Base-by-base conservation (phyloP, 2,797 vertebrate genomes). In the Botia almorhae region DNA sequence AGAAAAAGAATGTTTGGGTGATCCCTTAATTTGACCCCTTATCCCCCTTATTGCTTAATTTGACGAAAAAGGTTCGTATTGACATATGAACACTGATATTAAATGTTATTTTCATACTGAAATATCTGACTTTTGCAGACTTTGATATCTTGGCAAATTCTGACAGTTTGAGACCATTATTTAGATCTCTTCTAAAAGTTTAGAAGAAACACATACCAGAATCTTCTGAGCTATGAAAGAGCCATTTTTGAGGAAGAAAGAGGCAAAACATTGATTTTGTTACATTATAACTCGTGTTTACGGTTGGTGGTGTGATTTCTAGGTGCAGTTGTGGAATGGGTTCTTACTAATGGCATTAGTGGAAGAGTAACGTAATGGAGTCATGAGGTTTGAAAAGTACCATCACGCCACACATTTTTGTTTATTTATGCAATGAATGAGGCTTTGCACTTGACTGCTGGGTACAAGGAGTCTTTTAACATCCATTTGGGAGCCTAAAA, bases 401-500 rank as follows among this genome's bases (percentile, higher is more conserved):
- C 14, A 16, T 63, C 21, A 33, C 3, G 4, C 39, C 10, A 29
- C 55, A 72, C 6, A 71, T 55, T 33, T 29, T 11, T 2, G 51
- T 76, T 55, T 56, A 39, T 67, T 56, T 76, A 64, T 46, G 23
- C 53, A 56, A 39, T 65, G 61, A 76, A 51, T 75, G 60, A 53
- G 23, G 8, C 48, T 55, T 67, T 74, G 10, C 21, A 48, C 26
- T 64, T 68, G 50, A 68, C 51, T 77, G 55, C 36, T 53, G 13
- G 11, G 67, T 61, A 70, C 43, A 78, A 71, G 14, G 14, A 70
- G 19, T 19, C 55, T 51, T 78, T 78, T 58, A 51, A n/a, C 3
- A 19, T 36, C 12, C 6, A 2, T 51, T 23, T 70, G 17, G 26
- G 8, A 29, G 64, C 46, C 36, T 56, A 19, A 26, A 51, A 46